phyloP scores from a whole-genome alignment of 2,797 vertebrate species.

The Phaenicophaeus curvirostris region DNA sequence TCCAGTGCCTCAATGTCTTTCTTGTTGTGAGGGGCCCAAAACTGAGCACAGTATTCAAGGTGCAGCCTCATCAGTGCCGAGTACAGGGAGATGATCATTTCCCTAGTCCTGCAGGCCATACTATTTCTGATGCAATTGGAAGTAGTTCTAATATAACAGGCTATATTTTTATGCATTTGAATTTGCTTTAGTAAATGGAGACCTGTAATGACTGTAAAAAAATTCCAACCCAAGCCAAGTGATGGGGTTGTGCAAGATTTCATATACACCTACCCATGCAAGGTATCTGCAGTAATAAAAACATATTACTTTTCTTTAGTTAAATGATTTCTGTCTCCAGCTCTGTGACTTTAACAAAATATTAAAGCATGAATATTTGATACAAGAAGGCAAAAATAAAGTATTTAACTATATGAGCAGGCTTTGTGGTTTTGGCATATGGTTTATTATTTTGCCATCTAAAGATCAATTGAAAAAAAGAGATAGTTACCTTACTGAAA shows the following conservation, averaged over 20 bases:
- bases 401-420: neutral
- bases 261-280: neutral
- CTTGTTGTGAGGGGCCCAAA: too few relatives aligned
- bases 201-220: neutral
- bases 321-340: neutral
- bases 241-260: neutral
- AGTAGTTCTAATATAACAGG: constrained; percentile 9
- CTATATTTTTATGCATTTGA: neutral
- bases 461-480: neutral
- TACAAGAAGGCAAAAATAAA: neutral
- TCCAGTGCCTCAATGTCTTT: too few relatives aligned
- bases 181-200: neutral
- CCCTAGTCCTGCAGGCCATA: too few relatives aligned
- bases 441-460: neutral
- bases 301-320: neutral
- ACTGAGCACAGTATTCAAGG: too few relatives aligned
- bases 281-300: neutral
- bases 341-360: neutral
- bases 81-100: too few relatives aligned
- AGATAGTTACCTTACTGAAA: neutral
- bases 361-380: neutral
- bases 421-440: neutral
- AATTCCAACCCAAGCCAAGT: neutral
- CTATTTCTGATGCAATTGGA: neutral
- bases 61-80: too few relatives aligned